Base-by-base conservation (phyloP, 2,797 vertebrate species). In the Columba guinea region DNA sequence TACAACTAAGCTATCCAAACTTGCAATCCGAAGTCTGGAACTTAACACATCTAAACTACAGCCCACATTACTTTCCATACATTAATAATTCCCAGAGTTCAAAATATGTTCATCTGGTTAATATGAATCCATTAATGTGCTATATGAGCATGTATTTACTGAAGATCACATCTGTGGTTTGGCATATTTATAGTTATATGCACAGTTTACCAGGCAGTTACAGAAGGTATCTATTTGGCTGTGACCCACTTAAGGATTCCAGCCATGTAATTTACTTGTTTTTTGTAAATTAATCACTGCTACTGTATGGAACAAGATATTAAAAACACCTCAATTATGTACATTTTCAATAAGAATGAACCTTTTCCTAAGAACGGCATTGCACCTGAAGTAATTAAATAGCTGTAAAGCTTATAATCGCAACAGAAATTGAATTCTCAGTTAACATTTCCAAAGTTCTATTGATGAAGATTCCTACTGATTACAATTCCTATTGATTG, bases 401-500 rank as follows among this genome's bases (percentile, higher is more conserved):
- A 85, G 34, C 73, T 77, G 37, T 62, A 41, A 34, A 92, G 32
- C 76, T 93, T 92, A 87, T 87, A 91, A 76, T 78, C 68, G 51
- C 56, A 67, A 71, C 35, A 93, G 75, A 96, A 94, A 95, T 52
- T 92, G 91, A 92, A 94, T 93, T 91, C 65, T 84, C 48, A 69
- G 51, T 91, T 92, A 91, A 83, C 70, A 69, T 76, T 90, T 95
- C 67, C 41, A 5, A 88, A 93, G 83, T 76, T 63, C 7, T 96
- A 82, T 94, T 49, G 83, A 96, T 84, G 63, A 84, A 86, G 52
- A 90, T 93, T 93, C 84, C 48, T 81, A 56, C 34, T 71, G 80
- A 86, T 93, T 87, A 90, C 20, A 4, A 88, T 88, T 92, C 58
- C 30, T 91, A 96, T 94, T 95, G 94, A 93, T 78, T 93, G 65